Conservation (phyloP, 2,888 invertebrate species). For the Lissonota sp. region DNA sequence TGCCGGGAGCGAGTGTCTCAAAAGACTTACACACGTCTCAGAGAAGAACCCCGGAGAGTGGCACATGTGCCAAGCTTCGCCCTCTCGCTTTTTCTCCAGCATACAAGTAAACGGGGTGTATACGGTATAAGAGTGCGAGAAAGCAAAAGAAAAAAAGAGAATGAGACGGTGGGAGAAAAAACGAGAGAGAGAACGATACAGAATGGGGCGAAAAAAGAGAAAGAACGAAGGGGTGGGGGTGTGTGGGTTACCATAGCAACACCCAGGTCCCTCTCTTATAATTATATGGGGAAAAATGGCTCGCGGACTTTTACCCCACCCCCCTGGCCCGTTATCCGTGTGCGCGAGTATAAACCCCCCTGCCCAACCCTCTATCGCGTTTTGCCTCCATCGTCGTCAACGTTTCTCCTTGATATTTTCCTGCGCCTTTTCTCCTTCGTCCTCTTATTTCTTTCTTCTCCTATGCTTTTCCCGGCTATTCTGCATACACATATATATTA, state of each 20-base stretch:
- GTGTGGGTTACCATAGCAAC: conserved; percentile 82
- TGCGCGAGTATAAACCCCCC: conserved; percentile 54
- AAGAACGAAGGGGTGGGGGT: conserved; percentile 71
- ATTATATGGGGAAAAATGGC: conserved; percentile 83
- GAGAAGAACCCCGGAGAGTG: conserved; percentile 43
- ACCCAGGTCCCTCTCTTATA: conserved; percentile 83
- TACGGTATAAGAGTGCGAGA: conserved; percentile 69
- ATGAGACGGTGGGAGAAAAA: conserved; percentile 23
- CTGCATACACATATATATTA: conserved; percentile 24
- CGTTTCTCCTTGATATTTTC: conserved; percentile 61
- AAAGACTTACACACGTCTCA: conserved; percentile 62
- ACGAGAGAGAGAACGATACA: conserved; percentile 54
- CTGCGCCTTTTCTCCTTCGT: conserved; percentile 44
- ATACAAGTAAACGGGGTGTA: conserved; percentile 82
- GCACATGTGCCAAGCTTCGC: conserved; percentile 68
- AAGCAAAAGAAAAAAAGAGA: conserved; percentile 50
- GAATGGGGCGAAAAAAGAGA: conserved; percentile 68
- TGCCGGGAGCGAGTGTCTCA: conserved; percentile 47
- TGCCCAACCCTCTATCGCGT: conserved; percentile 40
- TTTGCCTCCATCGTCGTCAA: conserved; percentile 59
- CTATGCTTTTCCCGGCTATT: conserved; percentile 32
- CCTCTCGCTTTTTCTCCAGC: conserved; percentile 61
- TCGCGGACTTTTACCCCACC: conserved; percentile 82
- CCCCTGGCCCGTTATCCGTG: conserved; percentile 62
- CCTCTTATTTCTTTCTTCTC: conserved; percentile 46